phyloP scores from a whole-genome alignment of 2,113 vertebrate genomes.

The Corythornis cristatus region DNA sequence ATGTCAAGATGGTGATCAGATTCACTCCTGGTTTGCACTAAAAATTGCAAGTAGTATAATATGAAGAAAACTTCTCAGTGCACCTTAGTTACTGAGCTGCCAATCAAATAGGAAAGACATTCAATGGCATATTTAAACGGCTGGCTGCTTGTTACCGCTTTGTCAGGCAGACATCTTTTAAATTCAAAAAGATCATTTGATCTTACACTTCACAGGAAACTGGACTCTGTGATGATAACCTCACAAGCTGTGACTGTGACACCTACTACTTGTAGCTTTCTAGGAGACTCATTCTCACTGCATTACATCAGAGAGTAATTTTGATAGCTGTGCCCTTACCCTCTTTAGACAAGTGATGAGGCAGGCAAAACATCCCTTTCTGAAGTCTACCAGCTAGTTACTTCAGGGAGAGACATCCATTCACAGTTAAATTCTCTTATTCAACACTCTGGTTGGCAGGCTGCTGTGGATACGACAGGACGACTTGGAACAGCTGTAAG shows the following conservation, averaged over 20 bases:
- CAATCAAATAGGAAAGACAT: not conserved
- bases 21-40: not conserved
- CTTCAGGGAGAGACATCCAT: not conserved
- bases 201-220: not conserved
- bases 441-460: not conserved
- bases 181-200: not conserved
- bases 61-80: not conserved
- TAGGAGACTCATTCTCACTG: constrained; percentile 4
- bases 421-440: not conserved
- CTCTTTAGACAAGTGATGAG: not conserved
- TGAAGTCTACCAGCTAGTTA: not conserved
- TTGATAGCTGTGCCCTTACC: constrained; percentile 22
- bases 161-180: not conserved
- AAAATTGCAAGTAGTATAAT: not conserved
- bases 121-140: not conserved
- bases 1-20: not conserved
- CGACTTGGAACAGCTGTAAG: not conserved
- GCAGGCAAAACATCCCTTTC: not conserved
- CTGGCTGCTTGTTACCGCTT: not conserved
- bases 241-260: not conserved
- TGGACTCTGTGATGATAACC: not conserved
- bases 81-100: not conserved
- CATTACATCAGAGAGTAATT: constrained; percentile 28
- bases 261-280: constrained; percentile 26
- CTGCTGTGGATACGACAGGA: not conserved